phyloP scores from a whole-genome alignment of 1,140 invertebrate species.

The Diprion similis region DNA sequence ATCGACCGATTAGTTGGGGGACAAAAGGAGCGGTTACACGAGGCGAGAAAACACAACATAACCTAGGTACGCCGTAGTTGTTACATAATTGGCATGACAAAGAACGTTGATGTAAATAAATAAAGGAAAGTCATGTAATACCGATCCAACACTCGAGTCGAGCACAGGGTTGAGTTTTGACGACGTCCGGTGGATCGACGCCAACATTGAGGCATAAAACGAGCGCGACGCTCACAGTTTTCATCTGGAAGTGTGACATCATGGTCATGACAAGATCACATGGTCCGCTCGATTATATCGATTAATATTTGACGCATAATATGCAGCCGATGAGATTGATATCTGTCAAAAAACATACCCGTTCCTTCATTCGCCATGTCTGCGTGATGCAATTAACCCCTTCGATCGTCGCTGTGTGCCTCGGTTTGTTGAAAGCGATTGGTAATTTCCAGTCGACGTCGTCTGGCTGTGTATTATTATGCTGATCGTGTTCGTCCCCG shows the following conservation, averaged over 20 bases:
- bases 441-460: constrained; percentile 68
- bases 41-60: neutral
- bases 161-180: constrained; percentile 97
- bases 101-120: constrained; percentile 13
- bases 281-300: neutral
- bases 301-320: neutral
- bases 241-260: constrained; percentile 75
- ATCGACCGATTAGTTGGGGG: constrained; percentile 15
- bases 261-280: constrained; percentile 16
- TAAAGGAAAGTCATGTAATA: constrained; percentile 55
- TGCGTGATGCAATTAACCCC: constrained; percentile 76
- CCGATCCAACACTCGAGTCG: constrained; percentile 97
- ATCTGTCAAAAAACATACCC: constrained; percentile 66
- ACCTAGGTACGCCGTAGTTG: neutral
- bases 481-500: neutral
- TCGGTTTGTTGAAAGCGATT: constrained; percentile 71
- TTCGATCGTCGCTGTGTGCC: constrained; percentile 80
- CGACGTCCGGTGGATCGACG: constrained; percentile 97
- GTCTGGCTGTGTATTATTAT: constrained; percentile 8
- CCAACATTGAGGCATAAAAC: constrained; percentile 98
- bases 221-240: constrained; percentile 98
- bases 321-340: neutral
- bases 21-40: neutral
- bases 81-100: constrained; percentile 1
- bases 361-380: constrained; percentile 90